phyloP scores from a whole-genome alignment of 2,888 invertebrate species.

The Leptarthrus brevirostris region DNA sequence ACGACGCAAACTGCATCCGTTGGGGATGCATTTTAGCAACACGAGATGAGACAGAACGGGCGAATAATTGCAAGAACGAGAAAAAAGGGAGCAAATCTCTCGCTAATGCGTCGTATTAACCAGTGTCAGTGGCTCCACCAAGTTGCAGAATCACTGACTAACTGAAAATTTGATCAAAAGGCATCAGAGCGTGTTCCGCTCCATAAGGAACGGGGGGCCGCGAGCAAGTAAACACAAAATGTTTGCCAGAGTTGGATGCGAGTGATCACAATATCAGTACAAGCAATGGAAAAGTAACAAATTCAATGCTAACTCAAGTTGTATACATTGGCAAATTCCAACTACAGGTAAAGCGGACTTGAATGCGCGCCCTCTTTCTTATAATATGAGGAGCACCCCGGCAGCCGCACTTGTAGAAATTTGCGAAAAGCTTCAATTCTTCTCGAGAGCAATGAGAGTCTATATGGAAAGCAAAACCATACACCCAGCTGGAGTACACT shows the following conservation, averaged over 20 bases:
- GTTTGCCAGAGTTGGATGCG: neutral
- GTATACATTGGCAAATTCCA: neutral
- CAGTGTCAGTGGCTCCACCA: constrained; percentile 45
- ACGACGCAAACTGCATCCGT: constrained; percentile 38
- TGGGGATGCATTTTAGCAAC: constrained; percentile 27
- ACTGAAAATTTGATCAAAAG: constrained; percentile 49
- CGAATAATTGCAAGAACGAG: constrained; percentile 14
- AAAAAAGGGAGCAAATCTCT: constrained; percentile 38
- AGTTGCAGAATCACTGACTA: constrained; percentile 50
- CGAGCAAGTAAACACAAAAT: constrained; percentile 32
- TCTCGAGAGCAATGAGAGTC: too few species aligned
- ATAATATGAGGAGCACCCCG: too few species aligned
- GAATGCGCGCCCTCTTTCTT: too few species aligned
- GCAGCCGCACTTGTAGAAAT: too few species aligned
- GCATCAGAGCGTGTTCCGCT: constrained; percentile 30
- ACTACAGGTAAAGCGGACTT: neutral
- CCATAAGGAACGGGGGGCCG: constrained; percentile 46
- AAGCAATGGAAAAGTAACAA: neutral
- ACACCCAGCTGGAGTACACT: too few species aligned
- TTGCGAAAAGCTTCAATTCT: too few species aligned
- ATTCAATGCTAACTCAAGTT: neutral
- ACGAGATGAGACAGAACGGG: constrained; percentile 15
- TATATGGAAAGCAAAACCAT: too few species aligned
- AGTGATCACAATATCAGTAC: neutral
- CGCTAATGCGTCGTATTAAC: constrained; percentile 41